phyloP scores from a whole-genome alignment of 2,797 vertebrate species.

The Mionectes olivaceus region DNA sequence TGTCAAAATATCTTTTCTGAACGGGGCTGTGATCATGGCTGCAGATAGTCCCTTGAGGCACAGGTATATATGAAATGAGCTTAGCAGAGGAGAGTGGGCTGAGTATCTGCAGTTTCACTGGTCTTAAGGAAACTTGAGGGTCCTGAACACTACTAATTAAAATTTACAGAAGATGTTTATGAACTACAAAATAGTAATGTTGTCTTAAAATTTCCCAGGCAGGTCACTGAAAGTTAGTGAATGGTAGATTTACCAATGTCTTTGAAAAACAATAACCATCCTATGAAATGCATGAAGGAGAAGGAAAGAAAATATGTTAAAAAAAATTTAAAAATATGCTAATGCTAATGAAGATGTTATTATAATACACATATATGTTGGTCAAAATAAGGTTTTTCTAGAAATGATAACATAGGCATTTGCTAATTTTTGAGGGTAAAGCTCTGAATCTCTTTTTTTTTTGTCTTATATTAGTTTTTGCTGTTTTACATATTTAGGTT shows the following conservation, averaged over 20 bases:
- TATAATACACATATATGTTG: neutral
- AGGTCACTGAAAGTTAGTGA: neutral
- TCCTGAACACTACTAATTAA: neutral
- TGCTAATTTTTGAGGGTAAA: neutral
- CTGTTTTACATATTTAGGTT: neutral
- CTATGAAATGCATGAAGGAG: neutral
- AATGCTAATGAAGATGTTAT: neutral
- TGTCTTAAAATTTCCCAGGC: neutral
- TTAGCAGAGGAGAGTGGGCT: neutral
- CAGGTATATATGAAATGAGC: neutral
- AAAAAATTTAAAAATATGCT: neutral
- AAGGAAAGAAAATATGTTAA: neutral
- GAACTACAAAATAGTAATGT: neutral
- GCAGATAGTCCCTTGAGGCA: neutral
- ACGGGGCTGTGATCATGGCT: neutral
- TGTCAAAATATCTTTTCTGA: neutral
- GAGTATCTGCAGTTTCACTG: neutral
- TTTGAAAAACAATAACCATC: neutral
- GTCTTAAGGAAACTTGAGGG: neutral
- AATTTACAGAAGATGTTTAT: neutral
- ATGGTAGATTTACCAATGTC: neutral
- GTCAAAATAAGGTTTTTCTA: neutral
- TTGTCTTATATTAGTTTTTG: too few species aligned
- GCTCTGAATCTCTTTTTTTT: neutral
- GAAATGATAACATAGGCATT: neutral